Evolutionary conservation across 2,888 invertebrate genomes (phyloP).

Genomic region (Scaptomyza parva): DNA sequence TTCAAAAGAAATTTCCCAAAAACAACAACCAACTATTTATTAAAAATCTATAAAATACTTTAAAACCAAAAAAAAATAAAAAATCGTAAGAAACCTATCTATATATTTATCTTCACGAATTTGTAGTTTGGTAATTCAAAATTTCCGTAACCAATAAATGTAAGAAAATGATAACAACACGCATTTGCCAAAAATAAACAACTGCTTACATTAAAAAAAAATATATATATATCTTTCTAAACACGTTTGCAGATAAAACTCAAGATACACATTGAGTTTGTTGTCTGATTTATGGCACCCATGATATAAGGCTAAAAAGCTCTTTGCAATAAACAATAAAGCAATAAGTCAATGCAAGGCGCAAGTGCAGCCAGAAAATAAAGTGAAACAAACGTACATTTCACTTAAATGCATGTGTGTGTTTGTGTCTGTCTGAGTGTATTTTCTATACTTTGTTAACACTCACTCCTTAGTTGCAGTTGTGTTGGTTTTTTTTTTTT

Average conservation of each 20-base stretch:
- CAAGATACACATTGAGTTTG: neutral
- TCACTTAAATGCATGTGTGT: constrained; percentile 41
- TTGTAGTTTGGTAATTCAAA: too few species aligned
- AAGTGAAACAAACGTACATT: constrained; percentile 53
- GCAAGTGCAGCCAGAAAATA: constrained; percentile 33
- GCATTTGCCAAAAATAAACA: neutral
- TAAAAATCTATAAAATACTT: too few species aligned
- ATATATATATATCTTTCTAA: too few species aligned
- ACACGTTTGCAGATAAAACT: too few species aligned
- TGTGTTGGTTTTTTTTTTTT: constrained; percentile 28
- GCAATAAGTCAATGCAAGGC: constrained; percentile 53
- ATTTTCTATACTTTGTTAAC: constrained; percentile 33
- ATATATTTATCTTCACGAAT: too few species aligned
- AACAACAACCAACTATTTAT: too few species aligned
- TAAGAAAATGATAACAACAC: neutral
- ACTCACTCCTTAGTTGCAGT: constrained; percentile 13
- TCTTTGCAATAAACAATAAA: constrained; percentile 4
- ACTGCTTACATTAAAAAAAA: too few species aligned
- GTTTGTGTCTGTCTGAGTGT: constrained; percentile 11
- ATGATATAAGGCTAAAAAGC: constrained; percentile 21
- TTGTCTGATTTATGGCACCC: neutral
- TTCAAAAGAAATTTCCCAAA: too few species aligned
- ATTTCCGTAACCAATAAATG: too few species aligned
- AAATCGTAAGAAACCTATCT: too few species aligned
- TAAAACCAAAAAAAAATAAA: too few species aligned